Evolutionary conservation across 2,113 vertebrate genomes (phyloP).

Genomic region (Elgaria multicarinata): DNA sequence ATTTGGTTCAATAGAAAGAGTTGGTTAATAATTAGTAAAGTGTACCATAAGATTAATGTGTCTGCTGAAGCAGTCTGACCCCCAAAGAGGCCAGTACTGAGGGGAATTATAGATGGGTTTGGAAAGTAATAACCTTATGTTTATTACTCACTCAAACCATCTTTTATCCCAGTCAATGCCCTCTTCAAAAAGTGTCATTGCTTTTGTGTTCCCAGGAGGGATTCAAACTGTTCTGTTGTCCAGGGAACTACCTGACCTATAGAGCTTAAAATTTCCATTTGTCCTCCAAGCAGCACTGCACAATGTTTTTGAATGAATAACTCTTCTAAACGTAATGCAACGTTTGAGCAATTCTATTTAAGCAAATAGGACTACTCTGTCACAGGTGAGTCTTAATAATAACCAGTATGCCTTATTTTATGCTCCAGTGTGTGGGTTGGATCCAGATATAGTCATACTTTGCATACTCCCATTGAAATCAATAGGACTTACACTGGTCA

Average conservation of each 20-base stretch:
- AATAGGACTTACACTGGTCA: no score
- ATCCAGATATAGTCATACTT: no score
- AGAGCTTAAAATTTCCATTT: constrained; percentile 9
- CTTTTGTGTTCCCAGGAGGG: constrained; percentile 16
- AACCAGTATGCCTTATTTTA: background rate
- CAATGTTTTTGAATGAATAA: background rate
- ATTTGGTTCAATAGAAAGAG: constrained; percentile 56
- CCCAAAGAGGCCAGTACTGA: constrained; percentile 47
- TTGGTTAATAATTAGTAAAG: constrained; percentile 69
- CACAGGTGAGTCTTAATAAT: background rate
- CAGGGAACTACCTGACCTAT: background rate
- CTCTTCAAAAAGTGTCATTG: constrained; percentile 43
- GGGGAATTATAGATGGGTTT: constrained; percentile 54
- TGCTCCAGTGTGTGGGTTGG: background rate
- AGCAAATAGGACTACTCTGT: background rate
- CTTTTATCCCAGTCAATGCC: constrained; percentile 34
- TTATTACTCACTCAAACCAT: constrained; percentile 56
- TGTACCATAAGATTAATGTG: constrained; percentile 53
- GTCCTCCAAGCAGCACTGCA: background rate
- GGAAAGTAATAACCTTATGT: constrained; percentile 54
- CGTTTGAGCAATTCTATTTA: background rate
- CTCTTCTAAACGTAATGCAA: background rate
- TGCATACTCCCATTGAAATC: no score
- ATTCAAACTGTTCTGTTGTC: constrained; percentile 18
- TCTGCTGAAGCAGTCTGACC: constrained; percentile 60